phyloP scores from a whole-genome alignment of 2,888 invertebrate species.

The Lepidochitona cinerea region DNA sequence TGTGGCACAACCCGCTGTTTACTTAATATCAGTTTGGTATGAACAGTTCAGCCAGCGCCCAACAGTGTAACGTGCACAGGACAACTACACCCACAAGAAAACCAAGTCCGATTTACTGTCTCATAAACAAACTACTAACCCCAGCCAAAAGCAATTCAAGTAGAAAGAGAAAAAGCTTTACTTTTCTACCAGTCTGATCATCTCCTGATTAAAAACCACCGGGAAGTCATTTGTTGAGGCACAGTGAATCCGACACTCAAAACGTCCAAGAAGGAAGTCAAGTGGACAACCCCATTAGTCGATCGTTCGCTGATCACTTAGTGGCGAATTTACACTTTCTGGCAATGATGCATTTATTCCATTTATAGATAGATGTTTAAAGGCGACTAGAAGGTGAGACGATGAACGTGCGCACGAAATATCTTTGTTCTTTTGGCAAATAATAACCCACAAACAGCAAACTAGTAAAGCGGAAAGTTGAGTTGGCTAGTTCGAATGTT shows the following conservation, averaged over 20 bases:
- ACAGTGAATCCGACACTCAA: constrained; percentile 2
- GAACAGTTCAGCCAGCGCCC: no score
- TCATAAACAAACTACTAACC: neutral
- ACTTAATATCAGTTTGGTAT: neutral
- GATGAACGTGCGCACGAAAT: no score
- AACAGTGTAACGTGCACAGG: neutral
- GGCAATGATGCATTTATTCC: neutral
- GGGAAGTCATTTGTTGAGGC: constrained; percentile 7
- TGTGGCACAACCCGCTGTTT: neutral
- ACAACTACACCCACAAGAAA: neutral
- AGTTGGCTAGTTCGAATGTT: no score
- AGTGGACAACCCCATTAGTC: constrained; percentile 5
- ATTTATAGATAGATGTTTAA: no score
- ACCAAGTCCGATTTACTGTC: no score
- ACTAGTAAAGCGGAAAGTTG: no score
- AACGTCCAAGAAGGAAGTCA: neutral
- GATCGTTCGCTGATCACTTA: neutral
- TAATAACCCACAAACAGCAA: no score
- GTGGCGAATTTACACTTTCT: neutral
- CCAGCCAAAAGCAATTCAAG: neutral
- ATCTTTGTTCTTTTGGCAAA: no score
- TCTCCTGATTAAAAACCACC: neutral
- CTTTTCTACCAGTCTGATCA: neutral
- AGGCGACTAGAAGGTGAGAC: no score
- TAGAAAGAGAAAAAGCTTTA: constrained; percentile 2